Percentiles rank a stretch among this genome's conserved stretches.
phyloP scores from a whole-genome alignment of 2,113 vertebrate genomes.

The Rhinichthys klamathensis region DNA sequence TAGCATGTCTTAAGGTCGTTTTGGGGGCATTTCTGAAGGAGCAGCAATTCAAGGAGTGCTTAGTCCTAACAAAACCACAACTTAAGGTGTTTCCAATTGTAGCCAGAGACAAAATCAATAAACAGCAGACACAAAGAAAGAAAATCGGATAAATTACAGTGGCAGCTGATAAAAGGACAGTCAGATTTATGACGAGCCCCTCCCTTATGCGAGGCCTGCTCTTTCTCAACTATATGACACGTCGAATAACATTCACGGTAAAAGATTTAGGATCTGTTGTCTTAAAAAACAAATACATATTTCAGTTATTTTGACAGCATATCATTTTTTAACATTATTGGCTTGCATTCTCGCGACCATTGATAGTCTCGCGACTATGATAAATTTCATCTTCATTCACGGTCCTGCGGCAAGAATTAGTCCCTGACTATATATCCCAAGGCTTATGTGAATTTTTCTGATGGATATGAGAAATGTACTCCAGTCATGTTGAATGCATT shows the following conservation, averaged over 20 bases:
- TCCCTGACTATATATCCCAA: not conserved
- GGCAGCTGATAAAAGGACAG: constrained; percentile 6
- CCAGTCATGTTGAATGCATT: constrained; percentile 25
- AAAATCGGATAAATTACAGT: not conserved
- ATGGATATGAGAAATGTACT: constrained; percentile 1
- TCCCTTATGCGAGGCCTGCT: not conserved
- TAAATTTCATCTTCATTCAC: constrained; percentile 2
- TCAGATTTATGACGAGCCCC: constrained; percentile 4
- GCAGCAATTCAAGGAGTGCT: not conserved
- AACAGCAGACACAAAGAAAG: constrained; percentile 21
- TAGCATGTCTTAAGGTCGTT: constrained; percentile 42
- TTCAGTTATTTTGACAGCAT: not conserved
- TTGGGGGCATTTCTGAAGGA: constrained; percentile 1
- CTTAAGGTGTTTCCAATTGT: constrained; percentile 15
- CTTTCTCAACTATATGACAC: constrained; percentile 2
- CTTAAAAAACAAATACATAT: constrained; percentile 29
- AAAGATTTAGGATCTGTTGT: constrained; percentile 25
- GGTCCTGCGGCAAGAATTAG: not conserved
- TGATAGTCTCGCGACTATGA: not conserved
- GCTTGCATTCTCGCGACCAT: not conserved
- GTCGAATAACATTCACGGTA: not conserved
- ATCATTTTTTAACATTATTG: not conserved
- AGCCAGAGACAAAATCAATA: constrained; percentile 21
- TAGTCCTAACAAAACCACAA: not conserved
- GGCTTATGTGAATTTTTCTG: constrained; percentile 17